A percentile compares a stretch with the other conserved stretches of the same genome.
These are phyloP conservation scores for Astur gentilis DNA, from an alignment of 2,113 vertebrate species.

Conservation along the genomic window DNA sequence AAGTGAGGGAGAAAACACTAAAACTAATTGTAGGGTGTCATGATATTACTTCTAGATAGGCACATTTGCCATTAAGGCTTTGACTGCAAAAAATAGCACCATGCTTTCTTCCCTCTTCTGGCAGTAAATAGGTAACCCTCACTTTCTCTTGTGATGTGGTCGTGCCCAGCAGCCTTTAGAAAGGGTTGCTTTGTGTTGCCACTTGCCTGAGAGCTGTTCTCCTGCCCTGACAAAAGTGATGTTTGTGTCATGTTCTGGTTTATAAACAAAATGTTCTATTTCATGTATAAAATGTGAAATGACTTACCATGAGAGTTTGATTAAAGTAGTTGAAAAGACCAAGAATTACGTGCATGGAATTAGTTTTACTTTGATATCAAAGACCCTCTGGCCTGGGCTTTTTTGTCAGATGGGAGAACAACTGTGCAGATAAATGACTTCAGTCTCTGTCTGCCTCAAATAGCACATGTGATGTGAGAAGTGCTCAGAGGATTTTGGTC, in stretches of 20 bases:
- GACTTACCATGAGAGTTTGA: neutral
- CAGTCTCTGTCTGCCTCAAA: neutral
- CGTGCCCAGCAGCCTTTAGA: neutral
- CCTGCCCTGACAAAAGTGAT: neutral
- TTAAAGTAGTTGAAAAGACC: slow-evolving; percentile 21
- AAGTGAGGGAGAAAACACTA: neutral
- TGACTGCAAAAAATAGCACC: neutral
- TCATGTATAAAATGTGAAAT: neutral
- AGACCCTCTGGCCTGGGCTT: neutral
- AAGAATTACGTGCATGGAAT: neutral
- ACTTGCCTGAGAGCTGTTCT: neutral
- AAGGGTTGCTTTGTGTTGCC: neutral
- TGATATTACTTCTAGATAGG: neutral
- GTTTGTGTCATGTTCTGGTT: neutral
- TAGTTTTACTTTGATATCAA: slow-evolving; percentile 32
- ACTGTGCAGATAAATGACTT: slow-evolving; percentile 4
- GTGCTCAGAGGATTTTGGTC: neutral
- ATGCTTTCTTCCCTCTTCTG: neutral
- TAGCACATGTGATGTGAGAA: neutral
- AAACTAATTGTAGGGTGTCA: neutral
- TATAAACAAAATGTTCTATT: slow-evolving; percentile 29
- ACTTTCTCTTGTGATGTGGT: neutral
- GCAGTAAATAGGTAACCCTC: neutral
- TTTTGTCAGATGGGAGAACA: slow-evolving; percentile 14
- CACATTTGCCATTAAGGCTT: neutral